These are phyloP conservation scores for Bombus turneri DNA, from an alignment of 1,140 invertebrate genomes.

Conservation along the genomic window DNA sequence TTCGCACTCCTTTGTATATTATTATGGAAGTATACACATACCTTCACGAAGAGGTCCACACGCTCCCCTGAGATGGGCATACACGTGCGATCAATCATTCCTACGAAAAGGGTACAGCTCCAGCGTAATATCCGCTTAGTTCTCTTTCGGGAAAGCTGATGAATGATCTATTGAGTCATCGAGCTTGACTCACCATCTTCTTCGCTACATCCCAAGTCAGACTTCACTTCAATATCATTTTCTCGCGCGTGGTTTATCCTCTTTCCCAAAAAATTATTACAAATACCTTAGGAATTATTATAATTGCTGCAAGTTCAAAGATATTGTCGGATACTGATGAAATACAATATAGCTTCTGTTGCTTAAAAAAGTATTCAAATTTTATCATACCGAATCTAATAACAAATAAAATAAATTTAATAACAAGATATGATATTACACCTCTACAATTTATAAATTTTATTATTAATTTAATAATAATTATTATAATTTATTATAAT, in stretches of 20 bases:
- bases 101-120: constrained; percentile 47
- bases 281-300: too few relatives aligned
- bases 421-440: too few relatives aligned
- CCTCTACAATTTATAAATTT: too few relatives aligned
- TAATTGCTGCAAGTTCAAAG: too few relatives aligned
- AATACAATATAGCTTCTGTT: too few relatives aligned
- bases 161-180: constrained; percentile 21
- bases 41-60: constrained; percentile 25
- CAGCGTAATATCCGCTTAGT: constrained; percentile 26
- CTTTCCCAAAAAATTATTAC: constrained; percentile 8
- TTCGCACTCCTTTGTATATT: neutral
- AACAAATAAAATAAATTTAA: too few relatives aligned
- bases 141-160: constrained; percentile 35
- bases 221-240: constrained; percentile 39
- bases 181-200: neutral
- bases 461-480: too few relatives aligned
- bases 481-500: too few relatives aligned
- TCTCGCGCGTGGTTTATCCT: constrained; percentile 11
- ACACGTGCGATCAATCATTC: constrained; percentile 25
- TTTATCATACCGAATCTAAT: too few relatives aligned
- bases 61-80: neutral
- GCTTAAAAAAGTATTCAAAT: too few relatives aligned
- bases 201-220: neutral
- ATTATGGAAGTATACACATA: neutral
- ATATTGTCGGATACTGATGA: too few relatives aligned